Base-by-base conservation (phyloP, 2,113 vertebrate genomes). In the Hypocryptadius cinnamomeus region DNA sequence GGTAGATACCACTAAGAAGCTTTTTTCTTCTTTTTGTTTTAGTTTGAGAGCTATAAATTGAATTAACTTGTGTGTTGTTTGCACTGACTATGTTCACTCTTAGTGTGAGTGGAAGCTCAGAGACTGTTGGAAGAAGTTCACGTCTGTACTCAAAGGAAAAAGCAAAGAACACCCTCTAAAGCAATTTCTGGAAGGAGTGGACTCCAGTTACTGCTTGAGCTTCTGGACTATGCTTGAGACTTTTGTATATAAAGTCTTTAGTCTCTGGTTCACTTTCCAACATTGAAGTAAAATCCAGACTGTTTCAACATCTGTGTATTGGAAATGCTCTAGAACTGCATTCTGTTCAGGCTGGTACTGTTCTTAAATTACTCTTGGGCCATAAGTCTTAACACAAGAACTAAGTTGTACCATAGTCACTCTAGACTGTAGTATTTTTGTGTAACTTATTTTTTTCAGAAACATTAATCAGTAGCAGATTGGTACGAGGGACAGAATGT, bases 371-470 rank as follows among this genome's bases (percentile, higher is more conserved):
- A 64, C 22, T 69, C 39, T 86, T 79, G 51, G 76, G 40, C 61
- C 60, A 79, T 27, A 92, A 63, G 44, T 87, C 88, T 87, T 94
- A 92, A 89, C 77, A 57, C 51, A 91, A 80, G 56, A 91, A 60
- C 47, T 90, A 7, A 51, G 57, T 83, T 91, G 54, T 86, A 91
- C 45, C 40, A n/a, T 77, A 73, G 50, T 80, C 16, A 8, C 65
- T 88, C 24, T 54, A 89, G 35, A 39, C 33, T 93, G 64, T 90
- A 91, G 35, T 79, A 65, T 79, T 87, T 93, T 72, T 94, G 39
- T 89, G 68, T 91, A 92, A 94, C 69, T 93, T 92, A 76, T 84
- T 94, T 84, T 84, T 93, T 94, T 72, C 51, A 69, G 23, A 54
- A 85, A 60, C 59, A 70, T 79, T 80, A 66, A 65, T 80, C 45